Percentiles rank a stretch among this genome's conserved stretches.
Conservation (phyloP, 2,888 invertebrate genomes). For the Entomobrya proxima region DNA sequence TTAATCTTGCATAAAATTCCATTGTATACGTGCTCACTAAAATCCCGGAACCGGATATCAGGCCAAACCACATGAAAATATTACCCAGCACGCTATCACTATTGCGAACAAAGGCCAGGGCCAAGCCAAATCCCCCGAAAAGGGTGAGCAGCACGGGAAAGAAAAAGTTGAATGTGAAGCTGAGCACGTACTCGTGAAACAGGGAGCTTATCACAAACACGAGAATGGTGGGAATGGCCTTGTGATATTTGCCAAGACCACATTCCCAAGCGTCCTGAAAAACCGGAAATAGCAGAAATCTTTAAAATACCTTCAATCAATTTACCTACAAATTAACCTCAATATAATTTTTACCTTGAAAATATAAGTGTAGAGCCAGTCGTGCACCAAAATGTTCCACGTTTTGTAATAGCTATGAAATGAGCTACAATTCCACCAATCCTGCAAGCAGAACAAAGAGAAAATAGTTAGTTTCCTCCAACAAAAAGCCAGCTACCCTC, state of each 20-base stretch:
- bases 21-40: constrained; percentile 88
- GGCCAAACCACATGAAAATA: constrained; percentile 88
- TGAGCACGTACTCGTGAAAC: constrained; percentile 91
- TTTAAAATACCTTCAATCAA: background rate
- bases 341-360: constrained; percentile 87
- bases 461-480: background rate
- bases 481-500: background rate
- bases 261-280: constrained; percentile 73
- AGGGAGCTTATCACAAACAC: constrained; percentile 88
- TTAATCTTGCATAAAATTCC: constrained; percentile 89
- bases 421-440: constrained; percentile 96
- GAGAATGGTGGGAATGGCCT: constrained; percentile 80
- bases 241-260: constrained; percentile 67
- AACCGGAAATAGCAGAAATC: no score
- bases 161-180: constrained; percentile 88
- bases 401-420: constrained; percentile 91
- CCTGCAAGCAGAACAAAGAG: constrained; percentile 81
- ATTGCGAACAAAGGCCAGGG: constrained; percentile 78
- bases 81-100: constrained; percentile 82
- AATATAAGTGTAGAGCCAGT: constrained; percentile 94
- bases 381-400: constrained; percentile 96
- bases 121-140: constrained; percentile 84
- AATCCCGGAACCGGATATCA: constrained; percentile 87
- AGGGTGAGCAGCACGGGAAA: constrained; percentile 89
- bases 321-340: background rate